A percentile compares a stretch with the other conserved stretches of the same genome.
Conservation (phyloP, 2,888 invertebrate genomes). For the Sussaba pulchella region DNA sequence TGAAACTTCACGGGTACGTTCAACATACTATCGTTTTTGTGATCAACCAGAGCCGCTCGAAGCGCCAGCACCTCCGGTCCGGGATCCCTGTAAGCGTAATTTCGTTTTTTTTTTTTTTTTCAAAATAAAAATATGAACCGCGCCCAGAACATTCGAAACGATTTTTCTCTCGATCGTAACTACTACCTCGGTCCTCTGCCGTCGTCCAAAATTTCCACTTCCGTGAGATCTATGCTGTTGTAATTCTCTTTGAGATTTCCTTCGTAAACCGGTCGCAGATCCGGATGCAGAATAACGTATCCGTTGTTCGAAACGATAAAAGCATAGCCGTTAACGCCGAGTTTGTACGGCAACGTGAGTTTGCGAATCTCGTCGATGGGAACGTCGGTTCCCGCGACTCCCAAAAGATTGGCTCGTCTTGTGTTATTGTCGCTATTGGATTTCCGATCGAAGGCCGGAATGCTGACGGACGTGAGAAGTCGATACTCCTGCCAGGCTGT, state of each 20-base stretch:
- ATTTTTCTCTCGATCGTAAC: constrained; percentile 9
- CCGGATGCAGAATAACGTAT: constrained; percentile 97
- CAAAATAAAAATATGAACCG: background rate
- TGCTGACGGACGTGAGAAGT: constrained; percentile 95
- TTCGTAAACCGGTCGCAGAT: constrained; percentile 92
- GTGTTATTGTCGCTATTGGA: constrained; percentile 86
- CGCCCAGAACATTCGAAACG: background rate
- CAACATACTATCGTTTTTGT: constrained; percentile 88
- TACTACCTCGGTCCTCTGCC: constrained; percentile 88
- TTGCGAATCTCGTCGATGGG: constrained; percentile 96
- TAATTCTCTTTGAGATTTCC: constrained; percentile 94
- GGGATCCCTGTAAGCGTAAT: constrained; percentile 73
- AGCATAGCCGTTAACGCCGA: constrained; percentile 98
- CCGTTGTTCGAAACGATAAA: constrained; percentile 99
- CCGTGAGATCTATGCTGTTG: constrained; percentile 97
- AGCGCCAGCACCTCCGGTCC: constrained; percentile 84
- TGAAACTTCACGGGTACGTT: constrained; percentile 91
- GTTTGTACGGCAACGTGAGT: constrained; percentile 95
- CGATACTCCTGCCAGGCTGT: constrained; percentile 86
- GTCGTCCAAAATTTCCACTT: constrained; percentile 95
- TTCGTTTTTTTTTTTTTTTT: too few relatives aligned
- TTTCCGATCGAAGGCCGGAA: constrained; percentile 95
- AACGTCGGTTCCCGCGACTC: constrained; percentile 98
- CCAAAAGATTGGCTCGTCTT: constrained; percentile 91
- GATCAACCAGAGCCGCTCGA: constrained; percentile 90